Evolutionary conservation across 2,888 invertebrate genomes (phyloP).

Genomic region (Sisyra nigra): DNA sequence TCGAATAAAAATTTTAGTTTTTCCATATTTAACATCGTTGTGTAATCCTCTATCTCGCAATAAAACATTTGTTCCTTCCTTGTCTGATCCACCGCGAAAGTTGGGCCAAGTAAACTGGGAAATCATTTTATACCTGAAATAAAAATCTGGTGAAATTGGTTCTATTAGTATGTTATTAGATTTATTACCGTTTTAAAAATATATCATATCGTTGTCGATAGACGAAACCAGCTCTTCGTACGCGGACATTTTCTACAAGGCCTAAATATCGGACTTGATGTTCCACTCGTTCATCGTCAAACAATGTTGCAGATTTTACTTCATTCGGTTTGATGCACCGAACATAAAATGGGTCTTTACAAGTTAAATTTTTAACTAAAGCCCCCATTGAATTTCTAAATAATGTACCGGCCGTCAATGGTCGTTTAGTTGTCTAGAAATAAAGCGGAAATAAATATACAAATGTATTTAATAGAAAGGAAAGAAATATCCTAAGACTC

Average conservation of each 20-base stretch:
- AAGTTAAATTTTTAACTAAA: conserved; percentile 71
- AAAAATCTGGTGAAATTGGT: conserved; percentile 10
- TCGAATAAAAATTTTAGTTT: conserved; percentile 90
- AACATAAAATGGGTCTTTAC: conserved; percentile 93
- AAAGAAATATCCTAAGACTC: too few relatives aligned
- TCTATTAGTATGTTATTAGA: conserved; percentile 11
- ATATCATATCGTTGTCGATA: conserved; percentile 85
- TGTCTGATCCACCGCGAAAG: conserved; percentile 59
- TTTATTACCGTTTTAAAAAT: conserved; percentile 59
- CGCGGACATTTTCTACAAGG: conserved; percentile 87
- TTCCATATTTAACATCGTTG: conserved; percentile 83
- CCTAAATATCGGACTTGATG: conserved; percentile 79
- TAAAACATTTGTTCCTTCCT: conserved; percentile 73
- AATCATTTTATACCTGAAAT: conserved; percentile 83
- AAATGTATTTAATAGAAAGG: conserved; percentile 6
- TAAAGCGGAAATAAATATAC: conserved; percentile 1
- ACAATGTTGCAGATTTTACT: conserved; percentile 69
- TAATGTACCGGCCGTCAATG: conserved; percentile 81
- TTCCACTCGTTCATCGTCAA: conserved; percentile 64
- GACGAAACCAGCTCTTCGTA: conserved; percentile 94
- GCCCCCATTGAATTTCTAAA: conserved; percentile 92
- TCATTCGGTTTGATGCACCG: conserved; percentile 97
- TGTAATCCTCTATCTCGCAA: conserved; percentile 62
- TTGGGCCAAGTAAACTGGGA: conserved; percentile 95
- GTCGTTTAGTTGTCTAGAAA: conserved; percentile 78